These are phyloP conservation scores for Beris morrisii DNA, from an alignment of 2,888 invertebrate species.

Conservation along the genomic window DNA sequence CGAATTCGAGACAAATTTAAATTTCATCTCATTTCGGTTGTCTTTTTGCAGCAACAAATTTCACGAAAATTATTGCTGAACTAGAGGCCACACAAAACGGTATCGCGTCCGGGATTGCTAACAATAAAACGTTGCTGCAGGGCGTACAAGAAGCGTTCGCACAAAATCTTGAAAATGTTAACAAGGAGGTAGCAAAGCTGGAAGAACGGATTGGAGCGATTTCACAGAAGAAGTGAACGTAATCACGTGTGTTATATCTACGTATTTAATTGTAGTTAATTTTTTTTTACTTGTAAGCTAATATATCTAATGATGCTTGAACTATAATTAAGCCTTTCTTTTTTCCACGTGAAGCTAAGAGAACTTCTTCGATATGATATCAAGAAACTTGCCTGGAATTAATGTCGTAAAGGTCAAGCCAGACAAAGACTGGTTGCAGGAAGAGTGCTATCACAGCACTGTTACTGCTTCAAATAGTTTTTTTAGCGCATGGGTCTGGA, in stretches of 20 bases:
- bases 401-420: too few relatives aligned
- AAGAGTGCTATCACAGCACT: too few relatives aligned
- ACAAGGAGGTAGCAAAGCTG: constrained; percentile 73
- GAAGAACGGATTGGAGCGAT: constrained; percentile 69
- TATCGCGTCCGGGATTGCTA: constrained; percentile 71
- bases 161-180: constrained; percentile 75
- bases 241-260: not conserved
- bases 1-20: not conserved
- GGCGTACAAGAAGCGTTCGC: constrained; percentile 81
- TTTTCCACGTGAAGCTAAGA: not conserved
- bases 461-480: too few relatives aligned
- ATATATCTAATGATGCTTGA: not conserved
- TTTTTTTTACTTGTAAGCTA: not conserved
- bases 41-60: constrained; percentile 75
- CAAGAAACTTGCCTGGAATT: too few relatives aligned
- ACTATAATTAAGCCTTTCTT: not conserved
- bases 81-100: constrained; percentile 75
- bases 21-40: constrained; percentile 6
- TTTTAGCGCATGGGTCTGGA: too few relatives aligned
- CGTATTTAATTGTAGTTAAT: not conserved
- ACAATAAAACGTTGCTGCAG: constrained; percentile 75
- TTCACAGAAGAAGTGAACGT: constrained; percentile 19
- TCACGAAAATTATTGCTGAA: constrained; percentile 80
- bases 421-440: too few relatives aligned
- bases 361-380: too few relatives aligned